These are phyloP conservation scores for Girardinichthys multiradiatus DNA, from an alignment of 2,113 vertebrate genomes.

Conservation along the genomic window DNA sequence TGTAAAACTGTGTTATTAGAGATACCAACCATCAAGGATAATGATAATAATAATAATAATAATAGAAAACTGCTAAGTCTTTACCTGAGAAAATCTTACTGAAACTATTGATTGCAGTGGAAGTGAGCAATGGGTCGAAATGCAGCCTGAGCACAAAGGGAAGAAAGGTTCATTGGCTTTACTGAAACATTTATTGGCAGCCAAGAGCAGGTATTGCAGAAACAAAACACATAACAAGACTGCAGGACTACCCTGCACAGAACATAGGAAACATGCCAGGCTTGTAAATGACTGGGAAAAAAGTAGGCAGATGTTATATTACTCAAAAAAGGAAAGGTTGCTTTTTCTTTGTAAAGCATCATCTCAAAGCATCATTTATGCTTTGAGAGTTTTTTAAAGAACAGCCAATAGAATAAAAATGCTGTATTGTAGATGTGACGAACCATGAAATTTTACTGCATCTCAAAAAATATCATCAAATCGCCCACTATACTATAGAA, in stretches of 20 bases:
- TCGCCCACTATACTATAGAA: conserved; percentile 13
- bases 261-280: neutral
- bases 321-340: neutral
- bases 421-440: conserved; percentile 14
- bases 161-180: neutral
- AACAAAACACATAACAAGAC: neutral
- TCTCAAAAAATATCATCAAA: conserved; percentile 8
- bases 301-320: neutral
- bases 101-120: neutral
- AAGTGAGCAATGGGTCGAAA: neutral
- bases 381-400: neutral
- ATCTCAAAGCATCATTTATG: too few species aligned
- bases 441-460: conserved; percentile 26
- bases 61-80: neutral
- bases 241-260: neutral
- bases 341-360: neutral
- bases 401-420: conserved; percentile 22
- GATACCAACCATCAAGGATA: neutral
- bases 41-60: too few species aligned
- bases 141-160: neutral
- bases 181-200: neutral
- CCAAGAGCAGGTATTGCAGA: neutral
- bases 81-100: neutral
- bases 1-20: neutral
- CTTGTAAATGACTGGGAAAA: neutral